Conservation (phyloP, 37 sponge, comb jelly and placozoan genomes). For the Corticium candelabrum region DNA sequence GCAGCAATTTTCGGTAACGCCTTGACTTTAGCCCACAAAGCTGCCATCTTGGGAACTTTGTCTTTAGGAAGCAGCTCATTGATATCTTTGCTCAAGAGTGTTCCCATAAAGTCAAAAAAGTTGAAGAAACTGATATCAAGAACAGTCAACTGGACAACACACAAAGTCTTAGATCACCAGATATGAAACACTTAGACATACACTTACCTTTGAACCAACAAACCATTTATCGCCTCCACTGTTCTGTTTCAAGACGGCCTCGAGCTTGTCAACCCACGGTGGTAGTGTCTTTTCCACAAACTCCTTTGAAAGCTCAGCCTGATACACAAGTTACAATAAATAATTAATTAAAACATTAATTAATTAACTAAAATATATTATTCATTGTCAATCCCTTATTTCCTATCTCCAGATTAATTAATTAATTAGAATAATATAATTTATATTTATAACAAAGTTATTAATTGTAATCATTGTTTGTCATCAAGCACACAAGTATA, state of each 20-base stretch:
- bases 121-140: neutral
- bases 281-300: conserved; percentile 17
- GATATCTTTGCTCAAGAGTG: neutral
- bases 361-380: too few species aligned
- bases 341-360: too few species aligned
- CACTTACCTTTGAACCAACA: neutral
- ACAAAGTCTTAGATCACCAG: too few species aligned
- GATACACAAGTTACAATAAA: neutral
- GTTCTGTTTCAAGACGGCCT: conserved; percentile 7
- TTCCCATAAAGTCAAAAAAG: neutral
- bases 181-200: neutral
- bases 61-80: neutral
- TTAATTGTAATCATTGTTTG: too few species aligned
- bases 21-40: neutral
- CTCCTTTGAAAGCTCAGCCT: conserved; percentile 12
- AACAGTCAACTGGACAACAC: neutral
- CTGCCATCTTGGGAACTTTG: neutral
- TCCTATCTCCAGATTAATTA: too few species aligned
- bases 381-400: too few species aligned
- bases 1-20: neutral
- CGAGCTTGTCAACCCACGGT: conserved; percentile 18
- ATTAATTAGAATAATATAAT: too few species aligned
- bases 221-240: conserved; percentile 2
- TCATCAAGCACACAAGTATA: too few species aligned
- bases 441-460: too few species aligned